Evolutionary conservation across 2,113 vertebrate species (phyloP).

Genomic region (Campylomormyrus tamandua): DNA sequence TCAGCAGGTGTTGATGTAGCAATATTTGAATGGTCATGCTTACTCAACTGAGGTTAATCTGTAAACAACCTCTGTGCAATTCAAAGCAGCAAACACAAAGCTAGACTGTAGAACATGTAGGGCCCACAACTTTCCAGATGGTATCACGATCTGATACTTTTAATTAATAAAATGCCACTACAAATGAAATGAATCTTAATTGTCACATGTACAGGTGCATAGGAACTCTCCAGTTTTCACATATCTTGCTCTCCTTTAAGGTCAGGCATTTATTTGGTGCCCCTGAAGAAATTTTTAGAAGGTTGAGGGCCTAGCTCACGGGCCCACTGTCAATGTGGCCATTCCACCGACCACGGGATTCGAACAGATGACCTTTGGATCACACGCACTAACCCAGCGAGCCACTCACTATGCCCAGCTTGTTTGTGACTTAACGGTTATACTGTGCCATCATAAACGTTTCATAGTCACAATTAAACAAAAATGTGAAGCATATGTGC

Average conservation of each 20-base stretch:
- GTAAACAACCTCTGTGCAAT: background rate
- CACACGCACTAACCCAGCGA: background rate
- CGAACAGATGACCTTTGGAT: background rate
- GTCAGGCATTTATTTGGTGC: background rate
- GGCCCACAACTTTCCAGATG: background rate
- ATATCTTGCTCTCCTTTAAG: background rate
- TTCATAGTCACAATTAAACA: background rate
- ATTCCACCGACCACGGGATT: background rate
- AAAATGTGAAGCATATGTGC: background rate
- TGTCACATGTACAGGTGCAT: background rate
- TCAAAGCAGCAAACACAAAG: background rate
- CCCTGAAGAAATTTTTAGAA: background rate
- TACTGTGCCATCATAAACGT: background rate
- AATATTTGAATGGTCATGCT: background rate
- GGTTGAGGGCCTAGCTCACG: background rate
- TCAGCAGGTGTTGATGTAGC: background rate
- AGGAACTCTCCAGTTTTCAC: background rate
- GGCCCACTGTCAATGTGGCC: background rate
- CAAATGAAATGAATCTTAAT: background rate
- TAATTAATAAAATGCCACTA: background rate
- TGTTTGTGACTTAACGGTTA: background rate
- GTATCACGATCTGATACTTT: background rate
- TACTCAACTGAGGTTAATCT: background rate
- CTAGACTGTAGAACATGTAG: background rate
- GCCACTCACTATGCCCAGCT: background rate